Evolutionary conservation across 2,113 vertebrate species (phyloP).

Genomic region (Anhinga rufa): DNA sequence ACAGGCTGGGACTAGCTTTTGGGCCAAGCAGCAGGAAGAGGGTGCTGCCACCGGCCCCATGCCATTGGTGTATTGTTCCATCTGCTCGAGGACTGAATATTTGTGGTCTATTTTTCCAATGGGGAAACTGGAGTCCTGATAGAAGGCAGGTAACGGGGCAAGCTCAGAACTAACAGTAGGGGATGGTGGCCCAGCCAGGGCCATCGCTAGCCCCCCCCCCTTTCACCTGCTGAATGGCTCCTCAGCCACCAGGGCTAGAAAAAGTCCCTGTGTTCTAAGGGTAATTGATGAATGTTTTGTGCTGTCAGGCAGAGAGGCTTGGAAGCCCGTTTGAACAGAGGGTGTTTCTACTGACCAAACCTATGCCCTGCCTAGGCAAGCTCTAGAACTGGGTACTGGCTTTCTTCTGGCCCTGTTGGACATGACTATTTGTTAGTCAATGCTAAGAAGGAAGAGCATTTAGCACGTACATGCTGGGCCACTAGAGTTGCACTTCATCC

Average conservation of each 20-base stretch:
- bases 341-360: not conserved
- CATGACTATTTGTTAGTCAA: rapidly evolving
- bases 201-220: not conserved
- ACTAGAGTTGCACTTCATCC: too few relatives aligned
- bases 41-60: not conserved
- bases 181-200: not conserved
- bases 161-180: not conserved
- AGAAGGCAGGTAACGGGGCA: not conserved
- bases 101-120: not conserved
- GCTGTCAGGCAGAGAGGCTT: not conserved
- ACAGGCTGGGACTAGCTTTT: not conserved
- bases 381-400: not conserved
- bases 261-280: rapidly evolving
- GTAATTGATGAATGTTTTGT: not conserved
- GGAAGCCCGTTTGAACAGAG: too few relatives aligned
- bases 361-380: too few relatives aligned
- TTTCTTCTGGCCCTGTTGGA: not conserved
- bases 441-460: not conserved
- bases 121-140: not conserved
- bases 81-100: not conserved
- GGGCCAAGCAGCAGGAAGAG: not conserved
- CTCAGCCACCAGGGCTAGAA: not conserved
- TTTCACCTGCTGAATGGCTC: not conserved
- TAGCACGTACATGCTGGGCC: rapidly evolving
- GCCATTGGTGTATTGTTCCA: rapidly evolving